phyloP scores from a whole-genome alignment of 2,888 invertebrate species.

The Yponomeuta plumbellus region DNA sequence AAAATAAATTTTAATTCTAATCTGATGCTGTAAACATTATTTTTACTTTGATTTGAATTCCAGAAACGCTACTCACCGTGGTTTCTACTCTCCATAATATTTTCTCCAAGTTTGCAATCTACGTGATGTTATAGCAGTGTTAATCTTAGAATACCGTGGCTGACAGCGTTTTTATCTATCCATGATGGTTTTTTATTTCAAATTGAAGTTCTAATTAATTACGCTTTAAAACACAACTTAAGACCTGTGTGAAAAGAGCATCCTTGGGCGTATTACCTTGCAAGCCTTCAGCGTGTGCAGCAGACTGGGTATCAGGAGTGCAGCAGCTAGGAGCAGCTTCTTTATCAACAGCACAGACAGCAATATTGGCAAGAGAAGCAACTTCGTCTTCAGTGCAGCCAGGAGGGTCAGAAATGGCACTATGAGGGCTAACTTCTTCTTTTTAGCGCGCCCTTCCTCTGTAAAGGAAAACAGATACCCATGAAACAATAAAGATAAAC shows the following conservation, averaged over 20 bases:
- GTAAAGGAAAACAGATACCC: background rate
- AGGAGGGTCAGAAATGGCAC: constrained; percentile 72
- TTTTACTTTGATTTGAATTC: too few species aligned
- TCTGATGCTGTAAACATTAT: too few species aligned
- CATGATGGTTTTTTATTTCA: too few species aligned
- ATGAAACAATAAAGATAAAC: too few species aligned
- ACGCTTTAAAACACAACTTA: background rate
- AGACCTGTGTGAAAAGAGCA: background rate
- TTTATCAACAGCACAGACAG: constrained; percentile 80
- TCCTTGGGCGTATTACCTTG: constrained; percentile 47
- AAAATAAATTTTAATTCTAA: too few species aligned
- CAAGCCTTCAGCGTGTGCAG: constrained; percentile 75
- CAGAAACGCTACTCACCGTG: too few species aligned
- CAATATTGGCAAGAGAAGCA: constrained; percentile 78
- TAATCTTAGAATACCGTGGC: too few species aligned
- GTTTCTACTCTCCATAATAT: too few species aligned
- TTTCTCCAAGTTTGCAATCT: too few species aligned
- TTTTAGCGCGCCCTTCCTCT: constrained; percentile 60
- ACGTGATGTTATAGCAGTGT: too few species aligned
- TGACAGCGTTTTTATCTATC: too few species aligned
- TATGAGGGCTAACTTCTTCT: constrained; percentile 70
- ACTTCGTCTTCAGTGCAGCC: constrained; percentile 73
- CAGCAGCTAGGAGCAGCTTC: constrained; percentile 78
- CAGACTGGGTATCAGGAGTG: constrained; percentile 77
- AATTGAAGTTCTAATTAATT: too few species aligned